These are phyloP conservation scores for Megaustenia siamemsis DNA, from an alignment of 2,888 invertebrate species.

Conservation along the genomic window DNA sequence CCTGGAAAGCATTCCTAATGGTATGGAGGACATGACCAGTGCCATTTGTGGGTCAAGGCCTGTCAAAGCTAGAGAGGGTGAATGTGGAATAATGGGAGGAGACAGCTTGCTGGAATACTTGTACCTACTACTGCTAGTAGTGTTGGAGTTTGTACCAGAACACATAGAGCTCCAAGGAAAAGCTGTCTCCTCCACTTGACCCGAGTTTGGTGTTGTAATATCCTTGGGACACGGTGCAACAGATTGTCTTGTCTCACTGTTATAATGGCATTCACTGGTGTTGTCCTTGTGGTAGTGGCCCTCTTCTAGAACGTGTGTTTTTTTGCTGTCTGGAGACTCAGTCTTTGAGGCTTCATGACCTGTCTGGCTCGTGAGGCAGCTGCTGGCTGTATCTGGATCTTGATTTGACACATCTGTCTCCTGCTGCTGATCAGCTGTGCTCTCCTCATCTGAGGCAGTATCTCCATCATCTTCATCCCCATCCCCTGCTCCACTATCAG, in stretches of 20 bases:
- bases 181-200: slow-evolving; percentile 1
- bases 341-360: background rate
- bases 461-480: slow-evolving; percentile 54
- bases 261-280: background rate
- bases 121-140: slow-evolving; percentile 22
- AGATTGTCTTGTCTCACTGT: background rate
- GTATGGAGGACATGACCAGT: slow-evolving; percentile 41
- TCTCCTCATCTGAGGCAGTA: slow-evolving; percentile 42
- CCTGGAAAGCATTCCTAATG: slow-evolving; percentile 41
- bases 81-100: slow-evolving; percentile 10
- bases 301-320: background rate
- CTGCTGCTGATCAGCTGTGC: background rate
- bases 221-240: background rate
- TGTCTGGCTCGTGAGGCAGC: too few species aligned
- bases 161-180: background rate
- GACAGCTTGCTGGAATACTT: slow-evolving; percentile 38
- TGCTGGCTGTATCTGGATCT: background rate
- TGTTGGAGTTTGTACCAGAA: background rate
- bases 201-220: background rate
- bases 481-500: slow-evolving; percentile 52
- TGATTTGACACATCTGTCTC: too few species aligned
- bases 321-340: background rate
- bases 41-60: slow-evolving; percentile 44
- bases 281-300: background rate
- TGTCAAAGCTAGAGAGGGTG: slow-evolving; percentile 5